These are phyloP conservation scores for Prosapia bicincta DNA, from an alignment of 2,888 invertebrate genomes.

Conservation along the genomic window DNA sequence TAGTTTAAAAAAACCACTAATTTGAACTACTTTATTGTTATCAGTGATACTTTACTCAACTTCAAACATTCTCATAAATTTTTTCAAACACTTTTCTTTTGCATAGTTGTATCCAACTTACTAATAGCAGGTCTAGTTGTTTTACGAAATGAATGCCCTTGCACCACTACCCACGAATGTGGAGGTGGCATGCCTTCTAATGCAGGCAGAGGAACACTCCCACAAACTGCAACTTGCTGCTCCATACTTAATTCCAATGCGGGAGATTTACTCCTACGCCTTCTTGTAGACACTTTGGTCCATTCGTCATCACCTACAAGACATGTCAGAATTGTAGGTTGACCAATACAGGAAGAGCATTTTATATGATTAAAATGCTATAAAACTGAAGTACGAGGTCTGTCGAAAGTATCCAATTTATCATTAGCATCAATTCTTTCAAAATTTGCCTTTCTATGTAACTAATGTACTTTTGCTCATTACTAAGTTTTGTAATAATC, in stretches of 20 bases:
- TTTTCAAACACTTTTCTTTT: too few relatives aligned
- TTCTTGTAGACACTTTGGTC: conserved; percentile 25
- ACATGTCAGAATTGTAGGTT: background rate
- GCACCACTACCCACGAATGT: background rate
- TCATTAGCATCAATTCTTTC: too few relatives aligned
- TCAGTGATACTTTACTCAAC: too few relatives aligned
- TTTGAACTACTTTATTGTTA: too few relatives aligned
- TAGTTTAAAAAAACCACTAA: too few relatives aligned
- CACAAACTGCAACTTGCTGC: background rate
- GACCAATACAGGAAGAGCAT: too few relatives aligned
- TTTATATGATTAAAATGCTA: too few relatives aligned
- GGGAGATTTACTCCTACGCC: background rate
- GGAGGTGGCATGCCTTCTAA: background rate
- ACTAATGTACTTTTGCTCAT: too few relatives aligned
- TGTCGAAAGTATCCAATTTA: background rate
- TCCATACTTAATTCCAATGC: background rate
- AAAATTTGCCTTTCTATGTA: too few relatives aligned
- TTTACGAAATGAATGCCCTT: background rate
- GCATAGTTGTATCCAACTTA: too few relatives aligned
- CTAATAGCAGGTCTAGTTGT: background rate
- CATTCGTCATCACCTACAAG: conserved; percentile 34
- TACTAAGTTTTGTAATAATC: too few relatives aligned
- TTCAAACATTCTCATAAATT: too few relatives aligned
- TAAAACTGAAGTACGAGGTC: conserved; percentile 2
- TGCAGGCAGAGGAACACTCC: background rate